phyloP scores from a whole-genome alignment of 2,797 vertebrate genomes.

The Nyctibius grandis region DNA sequence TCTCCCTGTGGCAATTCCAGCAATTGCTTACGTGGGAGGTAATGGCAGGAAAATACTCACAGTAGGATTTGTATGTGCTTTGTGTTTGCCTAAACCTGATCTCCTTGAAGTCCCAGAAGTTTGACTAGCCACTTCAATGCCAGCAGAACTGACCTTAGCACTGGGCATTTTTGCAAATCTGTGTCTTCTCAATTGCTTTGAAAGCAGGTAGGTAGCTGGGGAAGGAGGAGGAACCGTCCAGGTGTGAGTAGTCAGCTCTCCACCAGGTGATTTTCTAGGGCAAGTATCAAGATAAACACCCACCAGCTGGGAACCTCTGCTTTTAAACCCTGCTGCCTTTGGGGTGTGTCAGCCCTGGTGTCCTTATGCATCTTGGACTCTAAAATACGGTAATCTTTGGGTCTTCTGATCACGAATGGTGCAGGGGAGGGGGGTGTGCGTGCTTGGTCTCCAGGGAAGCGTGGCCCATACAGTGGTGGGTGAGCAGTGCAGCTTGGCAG shows the following conservation, averaged over 20 bases:
- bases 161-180: background rate
- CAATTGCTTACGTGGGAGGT: conserved; percentile 65
- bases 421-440: background rate
- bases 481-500: background rate
- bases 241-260: background rate
- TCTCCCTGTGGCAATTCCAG: conserved; percentile 64
- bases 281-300: background rate
- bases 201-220: background rate
- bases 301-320: background rate
- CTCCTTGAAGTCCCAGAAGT: conserved; percentile 55
- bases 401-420: background rate
- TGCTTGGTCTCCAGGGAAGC: background rate
- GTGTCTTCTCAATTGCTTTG: background rate
- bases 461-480: background rate
- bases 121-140: background rate
- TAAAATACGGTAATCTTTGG: background rate
- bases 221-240: background rate
- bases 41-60: conserved; percentile 61
- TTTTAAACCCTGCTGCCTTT: background rate
- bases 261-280: background rate
- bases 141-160: background rate
- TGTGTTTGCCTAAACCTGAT: conserved; percentile 64
- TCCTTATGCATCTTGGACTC: background rate
- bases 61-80: conserved; percentile 57
- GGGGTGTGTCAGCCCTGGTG: background rate